Conservation (phyloP, 2,113 vertebrate genomes). For the Gavialis gangeticus region DNA sequence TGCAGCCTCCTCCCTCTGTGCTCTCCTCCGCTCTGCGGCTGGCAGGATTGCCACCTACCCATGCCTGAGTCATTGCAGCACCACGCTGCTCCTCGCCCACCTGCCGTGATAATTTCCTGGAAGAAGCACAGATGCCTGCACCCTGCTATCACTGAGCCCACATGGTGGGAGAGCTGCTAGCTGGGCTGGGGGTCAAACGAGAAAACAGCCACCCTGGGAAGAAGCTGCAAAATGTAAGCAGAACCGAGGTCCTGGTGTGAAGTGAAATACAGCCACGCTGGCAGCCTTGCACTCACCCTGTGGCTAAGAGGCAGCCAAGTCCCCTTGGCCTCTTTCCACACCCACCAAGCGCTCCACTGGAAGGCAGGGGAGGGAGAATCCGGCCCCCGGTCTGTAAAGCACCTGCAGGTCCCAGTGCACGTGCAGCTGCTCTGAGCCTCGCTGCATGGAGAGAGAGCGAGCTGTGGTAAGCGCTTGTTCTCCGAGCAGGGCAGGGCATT, state of each 20-base stretch:
- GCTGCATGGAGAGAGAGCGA: neutral
- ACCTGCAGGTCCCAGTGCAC: conserved; percentile 7
- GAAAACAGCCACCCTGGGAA: neutral
- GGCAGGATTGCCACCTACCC: neutral
- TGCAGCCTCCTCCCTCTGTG: neutral
- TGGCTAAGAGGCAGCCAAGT: neutral
- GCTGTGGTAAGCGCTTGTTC: no score
- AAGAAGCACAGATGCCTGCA: neutral
- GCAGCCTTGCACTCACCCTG: no score
- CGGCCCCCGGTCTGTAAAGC: neutral
- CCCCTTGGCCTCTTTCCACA: fast-evolving
- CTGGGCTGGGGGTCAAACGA: neutral
- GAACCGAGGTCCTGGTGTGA: no score
- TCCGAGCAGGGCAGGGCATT: no score
- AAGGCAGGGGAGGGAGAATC: neutral
- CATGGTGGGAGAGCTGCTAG: neutral
- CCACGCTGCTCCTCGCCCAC: neutral
- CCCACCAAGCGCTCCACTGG: neutral
- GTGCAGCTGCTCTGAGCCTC: neutral
- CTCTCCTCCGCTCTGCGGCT: neutral
- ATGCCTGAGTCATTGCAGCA: neutral
- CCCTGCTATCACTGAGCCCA: neutral
- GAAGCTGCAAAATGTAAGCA: neutral
- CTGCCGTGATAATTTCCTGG: neutral
- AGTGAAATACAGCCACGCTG: no score